Evolutionary conservation across 2,113 vertebrate genomes (phyloP).

Genomic region (Murina feae): DNA sequence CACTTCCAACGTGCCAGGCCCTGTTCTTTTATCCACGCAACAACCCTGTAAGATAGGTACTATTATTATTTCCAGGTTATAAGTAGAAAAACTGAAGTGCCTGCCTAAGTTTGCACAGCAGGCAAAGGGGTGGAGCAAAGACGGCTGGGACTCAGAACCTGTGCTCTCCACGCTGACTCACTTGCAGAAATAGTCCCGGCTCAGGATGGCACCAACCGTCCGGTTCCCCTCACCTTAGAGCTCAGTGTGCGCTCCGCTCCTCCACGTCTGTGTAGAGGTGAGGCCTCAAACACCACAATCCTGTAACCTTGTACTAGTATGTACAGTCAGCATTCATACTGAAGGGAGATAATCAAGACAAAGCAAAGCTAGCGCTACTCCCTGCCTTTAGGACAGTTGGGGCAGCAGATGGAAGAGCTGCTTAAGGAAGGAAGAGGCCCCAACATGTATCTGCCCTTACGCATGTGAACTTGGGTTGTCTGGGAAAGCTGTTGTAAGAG

Average conservation of each 20-base stretch:
- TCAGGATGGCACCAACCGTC: background rate
- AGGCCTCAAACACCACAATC: background rate
- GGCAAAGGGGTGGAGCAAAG: background rate
- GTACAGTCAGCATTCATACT: background rate
- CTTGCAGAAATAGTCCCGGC: background rate
- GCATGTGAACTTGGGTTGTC: background rate
- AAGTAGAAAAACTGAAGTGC: background rate
- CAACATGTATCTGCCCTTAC: too few species aligned
- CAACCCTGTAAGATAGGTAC: background rate
- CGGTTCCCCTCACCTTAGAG: background rate
- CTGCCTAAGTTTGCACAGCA: too few species aligned
- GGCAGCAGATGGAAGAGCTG: background rate
- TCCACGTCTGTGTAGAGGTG: background rate
- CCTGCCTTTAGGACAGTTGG: fast-evolving
- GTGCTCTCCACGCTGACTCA: fast-evolving
- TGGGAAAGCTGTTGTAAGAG: background rate
- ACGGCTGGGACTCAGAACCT: background rate
- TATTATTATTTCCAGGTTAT: background rate
- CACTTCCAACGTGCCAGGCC: fast-evolving
- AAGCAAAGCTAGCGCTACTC: fast-evolving
- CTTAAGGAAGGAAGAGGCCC: background rate
- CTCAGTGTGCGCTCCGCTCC: background rate
- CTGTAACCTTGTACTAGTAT: background rate
- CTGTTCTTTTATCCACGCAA: background rate
- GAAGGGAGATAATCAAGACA: background rate